phyloP scores from a whole-genome alignment of 1,140 invertebrate genomes.

The Zaprionus ornatus region DNA sequence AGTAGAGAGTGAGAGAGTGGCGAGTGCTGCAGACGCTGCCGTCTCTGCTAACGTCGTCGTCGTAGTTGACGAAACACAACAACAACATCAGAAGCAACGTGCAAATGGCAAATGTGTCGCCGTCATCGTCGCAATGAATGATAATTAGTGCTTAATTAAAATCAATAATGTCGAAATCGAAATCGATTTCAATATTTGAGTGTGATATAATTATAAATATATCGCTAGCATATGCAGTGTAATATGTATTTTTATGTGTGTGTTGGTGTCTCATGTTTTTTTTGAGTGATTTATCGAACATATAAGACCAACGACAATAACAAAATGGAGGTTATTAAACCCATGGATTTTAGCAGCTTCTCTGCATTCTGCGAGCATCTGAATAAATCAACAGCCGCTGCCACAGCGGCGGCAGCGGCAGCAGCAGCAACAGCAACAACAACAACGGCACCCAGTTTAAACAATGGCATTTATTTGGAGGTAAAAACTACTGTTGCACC shows the following conservation, averaged over 20 bases:
- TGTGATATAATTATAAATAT: slow-evolving; percentile 53
- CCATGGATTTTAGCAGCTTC: slow-evolving; percentile 83
- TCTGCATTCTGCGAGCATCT: slow-evolving; percentile 82
- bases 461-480: slow-evolving; percentile 72
- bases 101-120: slow-evolving; percentile 68
- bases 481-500: slow-evolving; percentile 47
- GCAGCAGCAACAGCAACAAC: slow-evolving; percentile 34
- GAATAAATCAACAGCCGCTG: slow-evolving; percentile 75
- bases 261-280: neutral
- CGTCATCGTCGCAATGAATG: slow-evolving; percentile 56
- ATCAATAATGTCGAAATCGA: slow-evolving; percentile 75
- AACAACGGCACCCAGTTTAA: slow-evolving; percentile 49
- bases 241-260: slow-evolving; percentile 5
- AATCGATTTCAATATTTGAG: slow-evolving; percentile 52
- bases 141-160: slow-evolving; percentile 82
- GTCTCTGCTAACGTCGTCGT: neutral
- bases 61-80: slow-evolving; percentile 40
- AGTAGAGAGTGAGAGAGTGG: slow-evolving; percentile 24
- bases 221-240: slow-evolving; percentile 19
- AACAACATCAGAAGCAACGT: slow-evolving; percentile 49
- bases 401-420: slow-evolving; percentile 38
- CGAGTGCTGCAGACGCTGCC: slow-evolving; percentile 21
- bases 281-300: slow-evolving; percentile 10
- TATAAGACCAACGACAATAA: slow-evolving; percentile 12
- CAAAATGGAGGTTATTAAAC: slow-evolving; percentile 83